phyloP scores from a whole-genome alignment of 2,888 invertebrate genomes.

The Cheilosia pagana region DNA sequence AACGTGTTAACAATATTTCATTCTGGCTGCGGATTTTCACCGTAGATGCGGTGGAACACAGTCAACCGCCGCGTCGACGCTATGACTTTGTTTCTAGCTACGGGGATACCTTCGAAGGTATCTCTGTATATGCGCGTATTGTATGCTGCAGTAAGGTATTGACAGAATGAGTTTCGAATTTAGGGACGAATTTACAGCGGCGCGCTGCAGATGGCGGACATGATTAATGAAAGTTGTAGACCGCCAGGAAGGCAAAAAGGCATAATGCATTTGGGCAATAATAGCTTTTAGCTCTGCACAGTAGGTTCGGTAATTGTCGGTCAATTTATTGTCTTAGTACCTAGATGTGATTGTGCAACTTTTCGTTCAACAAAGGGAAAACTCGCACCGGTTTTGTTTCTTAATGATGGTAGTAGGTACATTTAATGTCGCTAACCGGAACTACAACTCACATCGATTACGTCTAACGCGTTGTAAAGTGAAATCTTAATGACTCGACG shows the following conservation, averaged over 20 bases:
- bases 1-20: slow-evolving; percentile 74
- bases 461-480: too few relatives aligned
- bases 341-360: neutral
- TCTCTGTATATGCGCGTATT: slow-evolving; percentile 11
- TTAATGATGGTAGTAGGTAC: too few relatives aligned
- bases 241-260: slow-evolving; percentile 61
- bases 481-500: too few relatives aligned
- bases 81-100: slow-evolving; percentile 25
- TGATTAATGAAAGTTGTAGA: slow-evolving; percentile 53
- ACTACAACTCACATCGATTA: too few relatives aligned
- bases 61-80: slow-evolving; percentile 27
- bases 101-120: slow-evolving; percentile 13
- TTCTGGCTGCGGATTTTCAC: slow-evolving; percentile 59
- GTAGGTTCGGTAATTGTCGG: neutral
- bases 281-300: neutral
- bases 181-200: slow-evolving; percentile 51
- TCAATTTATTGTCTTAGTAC: neutral
- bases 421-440: too few relatives aligned
- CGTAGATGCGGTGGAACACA: slow-evolving; percentile 36
- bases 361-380: neutral
- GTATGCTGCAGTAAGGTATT: slow-evolving; percentile 52
- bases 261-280: slow-evolving; percentile 2
- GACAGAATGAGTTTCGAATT: slow-evolving; percentile 29
- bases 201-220: slow-evolving; percentile 48
- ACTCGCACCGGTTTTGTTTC: too few relatives aligned